Evolutionary conservation across 2,888 invertebrate species (phyloP), one percentile per base, ranked within the genome.

Genomic region (Petrophora chlorosata): DNA sequence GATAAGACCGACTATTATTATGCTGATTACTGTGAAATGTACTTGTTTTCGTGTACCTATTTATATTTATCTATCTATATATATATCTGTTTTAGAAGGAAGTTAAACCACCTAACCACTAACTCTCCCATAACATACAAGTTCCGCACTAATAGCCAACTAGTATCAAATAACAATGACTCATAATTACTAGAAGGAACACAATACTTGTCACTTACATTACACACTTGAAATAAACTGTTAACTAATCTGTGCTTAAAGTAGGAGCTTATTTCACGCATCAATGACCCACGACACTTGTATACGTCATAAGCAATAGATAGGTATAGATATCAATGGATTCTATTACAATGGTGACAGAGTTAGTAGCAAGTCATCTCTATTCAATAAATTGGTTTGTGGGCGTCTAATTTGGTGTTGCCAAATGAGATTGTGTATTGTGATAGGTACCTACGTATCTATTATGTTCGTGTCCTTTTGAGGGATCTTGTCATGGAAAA

Each of bases 231-330:
- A n/a, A n/a, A n/a, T n/a, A n/a, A n/a, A n/a, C 30, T 45, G 19
- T 33, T 15, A 26, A 41, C 8, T 36, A 39, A 12, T 22, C 29
- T 35, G 19, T 28, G 12, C n/a, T 9, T 1, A 13, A n/a, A 29
- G 22, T 16, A 29, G 41, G 30, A 48, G 39, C 46, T 57, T 46
- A 57, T 55, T 55, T 52, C 50, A 53, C 50, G 53, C 54, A 25
- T 46, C 38, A 51, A 26, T 46, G 50, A 45, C 12, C 38, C 23
- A 29, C 45, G 40, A 41, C 34, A 39, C 36, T 38, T 17, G 40
- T 9, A 19, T 23, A 26, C 39, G 32, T 40, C 32, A 36, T 28
- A 33, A 32, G 14, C 10, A 28, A 45, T 41, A 16, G 32, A 45
- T 38, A 41, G 2, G 22, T 26, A 3, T 33, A 13, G 15, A 10